These are phyloP conservation scores for Adelges cooleyi DNA, from an alignment of 1,140 invertebrate species.

Conservation along the genomic window DNA sequence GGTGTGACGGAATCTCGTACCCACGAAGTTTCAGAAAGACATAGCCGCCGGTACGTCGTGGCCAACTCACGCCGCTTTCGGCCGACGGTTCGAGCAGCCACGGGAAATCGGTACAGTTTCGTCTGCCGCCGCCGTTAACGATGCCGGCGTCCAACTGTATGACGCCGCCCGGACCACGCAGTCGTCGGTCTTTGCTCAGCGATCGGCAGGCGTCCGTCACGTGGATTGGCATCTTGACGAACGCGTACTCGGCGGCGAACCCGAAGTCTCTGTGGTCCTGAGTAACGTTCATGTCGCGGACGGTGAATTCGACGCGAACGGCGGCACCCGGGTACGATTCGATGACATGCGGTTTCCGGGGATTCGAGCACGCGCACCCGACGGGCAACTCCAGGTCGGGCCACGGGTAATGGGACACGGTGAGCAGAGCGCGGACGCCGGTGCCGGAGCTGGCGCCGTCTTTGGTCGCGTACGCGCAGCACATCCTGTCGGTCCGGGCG, in stretches of 20 bases:
- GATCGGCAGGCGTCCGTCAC: slow-evolving; percentile 46
- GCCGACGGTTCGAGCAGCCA: slow-evolving; percentile 62
- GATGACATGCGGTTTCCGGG: slow-evolving; percentile 46
- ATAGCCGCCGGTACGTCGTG: slow-evolving; percentile 46
- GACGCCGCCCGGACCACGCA: slow-evolving; percentile 59
- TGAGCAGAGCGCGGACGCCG: slow-evolving; percentile 50
- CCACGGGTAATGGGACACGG: slow-evolving; percentile 55
- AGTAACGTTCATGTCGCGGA: slow-evolving; percentile 66
- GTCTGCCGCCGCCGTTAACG: slow-evolving; percentile 33
- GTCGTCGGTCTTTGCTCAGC: slow-evolving; percentile 48
- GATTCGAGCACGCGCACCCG: slow-evolving; percentile 62
- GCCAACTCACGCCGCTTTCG: slow-evolving; percentile 38
- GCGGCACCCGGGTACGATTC: slow-evolving; percentile 52
- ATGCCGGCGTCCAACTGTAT: slow-evolving; percentile 44
- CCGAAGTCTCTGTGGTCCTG: slow-evolving; percentile 68
- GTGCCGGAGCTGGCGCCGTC: slow-evolving; percentile 16
- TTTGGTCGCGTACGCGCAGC: slow-evolving; percentile 42
- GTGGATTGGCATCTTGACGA: slow-evolving; percentile 30
- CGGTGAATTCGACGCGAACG: slow-evolving; percentile 58
- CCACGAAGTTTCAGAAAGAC: slow-evolving; percentile 57
- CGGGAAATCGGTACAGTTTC: slow-evolving; percentile 56
- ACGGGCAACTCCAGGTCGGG: slow-evolving; percentile 51
- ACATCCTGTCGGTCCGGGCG: slow-evolving; percentile 50
- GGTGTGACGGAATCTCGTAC: slow-evolving; percentile 41
- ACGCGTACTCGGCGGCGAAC: slow-evolving; percentile 52